Evolutionary conservation across 1,140 invertebrate species (phyloP).

Genomic region (Euura saliciscinereae): DNA sequence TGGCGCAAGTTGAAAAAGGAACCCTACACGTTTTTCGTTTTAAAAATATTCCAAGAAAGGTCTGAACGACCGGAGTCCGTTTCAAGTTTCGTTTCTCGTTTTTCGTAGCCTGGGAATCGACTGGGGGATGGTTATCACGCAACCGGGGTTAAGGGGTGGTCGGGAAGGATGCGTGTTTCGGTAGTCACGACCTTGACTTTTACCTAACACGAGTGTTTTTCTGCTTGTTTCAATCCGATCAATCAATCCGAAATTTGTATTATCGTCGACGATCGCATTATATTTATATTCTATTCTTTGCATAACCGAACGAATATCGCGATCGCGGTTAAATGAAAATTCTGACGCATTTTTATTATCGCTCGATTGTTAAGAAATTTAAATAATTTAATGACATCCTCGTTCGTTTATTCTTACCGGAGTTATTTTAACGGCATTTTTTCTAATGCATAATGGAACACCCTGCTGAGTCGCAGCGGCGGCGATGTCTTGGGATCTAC

Average conservation of each 20-base stretch:
- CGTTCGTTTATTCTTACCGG: neutral
- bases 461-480: neutral
- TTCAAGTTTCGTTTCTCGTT: neutral
- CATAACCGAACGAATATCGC: neutral
- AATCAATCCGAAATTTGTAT: neutral
- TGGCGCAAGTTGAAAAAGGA: too few relatives aligned
- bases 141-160: neutral
- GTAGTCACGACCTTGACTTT: neutral
- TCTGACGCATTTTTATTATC: neutral
- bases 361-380: neutral
- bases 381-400: slow-evolving; percentile 5
- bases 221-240: neutral
- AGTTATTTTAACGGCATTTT: neutral
- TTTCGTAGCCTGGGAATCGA: neutral
- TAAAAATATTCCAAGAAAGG: neutral
- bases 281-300: neutral
- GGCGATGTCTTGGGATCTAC: neutral
- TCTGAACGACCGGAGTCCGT: neutral
- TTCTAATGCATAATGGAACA: neutral
- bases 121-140: neutral
- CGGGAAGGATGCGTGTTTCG: neutral
- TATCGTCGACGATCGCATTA: neutral
- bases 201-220: neutral
- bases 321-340: neutral
- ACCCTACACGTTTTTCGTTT: neutral